Conservation (phyloP, 2,888 invertebrate genomes). For the Dasysyrphus albostriatus region DNA sequence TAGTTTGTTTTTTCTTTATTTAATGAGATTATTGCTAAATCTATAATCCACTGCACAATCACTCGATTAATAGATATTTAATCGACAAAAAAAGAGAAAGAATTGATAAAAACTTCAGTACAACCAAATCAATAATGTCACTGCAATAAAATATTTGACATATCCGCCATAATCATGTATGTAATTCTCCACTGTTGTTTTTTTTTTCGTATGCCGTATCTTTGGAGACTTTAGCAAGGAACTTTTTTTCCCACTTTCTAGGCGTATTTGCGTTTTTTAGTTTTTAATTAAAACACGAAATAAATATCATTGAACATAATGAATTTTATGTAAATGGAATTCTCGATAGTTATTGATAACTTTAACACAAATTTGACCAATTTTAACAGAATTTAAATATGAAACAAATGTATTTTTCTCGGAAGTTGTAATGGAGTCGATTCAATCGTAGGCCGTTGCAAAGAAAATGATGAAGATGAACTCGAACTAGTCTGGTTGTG, state of each 20-base stretch:
- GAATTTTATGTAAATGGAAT: slow-evolving; percentile 20
- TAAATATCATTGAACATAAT: neutral
- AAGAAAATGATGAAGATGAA: slow-evolving; percentile 39
- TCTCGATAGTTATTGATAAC: slow-evolving; percentile 5
- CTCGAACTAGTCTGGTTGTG: neutral
- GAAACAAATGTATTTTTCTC: slow-evolving; percentile 49
- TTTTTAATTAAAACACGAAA: slow-evolving; percentile 28
- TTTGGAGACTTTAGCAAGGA: slow-evolving; percentile 34
- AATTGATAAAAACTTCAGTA: slow-evolving; percentile 60
- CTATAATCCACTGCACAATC: slow-evolving; percentile 11
- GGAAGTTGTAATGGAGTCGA: slow-evolving; percentile 37
- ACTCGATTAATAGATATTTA: slow-evolving; percentile 12
- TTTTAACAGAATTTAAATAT: slow-evolving; percentile 34
- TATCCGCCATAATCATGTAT: slow-evolving; percentile 72
- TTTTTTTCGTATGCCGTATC: slow-evolving; percentile 39
- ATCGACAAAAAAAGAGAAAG: slow-evolving; percentile 8
- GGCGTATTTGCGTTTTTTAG: slow-evolving; percentile 15
- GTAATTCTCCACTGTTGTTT: slow-evolving; percentile 61
- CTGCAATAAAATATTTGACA: slow-evolving; percentile 74
- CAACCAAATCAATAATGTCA: slow-evolving; percentile 69
- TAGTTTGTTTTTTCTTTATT: neutral
- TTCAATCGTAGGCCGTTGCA: slow-evolving; percentile 16
- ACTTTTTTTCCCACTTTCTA: slow-evolving; percentile 41
- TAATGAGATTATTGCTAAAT: slow-evolving; percentile 13
- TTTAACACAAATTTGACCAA: slow-evolving; percentile 47